Evolutionary conservation across 2,888 invertebrate species (phyloP).

Genomic region (Conchocele bisecta): DNA sequence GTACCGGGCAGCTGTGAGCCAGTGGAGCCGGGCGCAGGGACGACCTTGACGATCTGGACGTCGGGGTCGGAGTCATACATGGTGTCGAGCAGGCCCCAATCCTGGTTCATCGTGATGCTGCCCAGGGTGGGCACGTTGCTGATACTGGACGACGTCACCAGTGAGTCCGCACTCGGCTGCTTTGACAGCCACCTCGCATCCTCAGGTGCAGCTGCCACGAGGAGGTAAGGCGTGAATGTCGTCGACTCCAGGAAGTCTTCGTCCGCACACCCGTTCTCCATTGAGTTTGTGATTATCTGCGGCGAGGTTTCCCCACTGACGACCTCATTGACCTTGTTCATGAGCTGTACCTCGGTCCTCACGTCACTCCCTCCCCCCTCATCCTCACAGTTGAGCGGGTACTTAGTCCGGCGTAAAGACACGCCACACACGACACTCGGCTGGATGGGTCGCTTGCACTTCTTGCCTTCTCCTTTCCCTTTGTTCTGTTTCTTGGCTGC

Average conservation of each 20-base stretch:
- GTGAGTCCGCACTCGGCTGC: slow-evolving; percentile 56
- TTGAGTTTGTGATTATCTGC: slow-evolving; percentile 84
- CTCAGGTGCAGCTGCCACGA: slow-evolving; percentile 65
- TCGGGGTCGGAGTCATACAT: slow-evolving; percentile 73
- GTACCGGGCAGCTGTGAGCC: slow-evolving; percentile 52
- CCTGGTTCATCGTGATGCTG: slow-evolving; percentile 53
- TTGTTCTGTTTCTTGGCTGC: slow-evolving; percentile 23
- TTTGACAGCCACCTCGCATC: slow-evolving; percentile 53
- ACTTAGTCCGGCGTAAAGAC: slow-evolving; percentile 77
- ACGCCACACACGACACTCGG: slow-evolving; percentile 82
- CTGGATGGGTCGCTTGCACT: slow-evolving; percentile 53
- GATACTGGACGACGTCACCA: slow-evolving; percentile 52
- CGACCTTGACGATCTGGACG: slow-evolving; percentile 76
- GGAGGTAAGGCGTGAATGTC: slow-evolving; percentile 70
- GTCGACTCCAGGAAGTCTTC: slow-evolving; percentile 46
- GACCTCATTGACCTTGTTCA: slow-evolving; percentile 91
- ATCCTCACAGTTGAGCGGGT: slow-evolving; percentile 54
- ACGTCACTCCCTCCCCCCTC: slow-evolving; percentile 24
- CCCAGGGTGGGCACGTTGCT: slow-evolving; percentile 57
- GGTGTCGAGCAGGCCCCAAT: slow-evolving; percentile 60
- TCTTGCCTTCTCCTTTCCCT: slow-evolving; percentile 16
- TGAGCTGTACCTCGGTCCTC: slow-evolving; percentile 86
- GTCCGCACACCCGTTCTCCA: slow-evolving; percentile 24
- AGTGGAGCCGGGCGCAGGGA: slow-evolving; percentile 64
- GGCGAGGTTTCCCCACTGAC: slow-evolving; percentile 84